Percentiles rank a stretch among this genome's conserved stretches.
These are phyloP conservation scores for Adineta ricciae DNA, from an alignment of 2,888 invertebrate genomes.

Conservation along the genomic window DNA sequence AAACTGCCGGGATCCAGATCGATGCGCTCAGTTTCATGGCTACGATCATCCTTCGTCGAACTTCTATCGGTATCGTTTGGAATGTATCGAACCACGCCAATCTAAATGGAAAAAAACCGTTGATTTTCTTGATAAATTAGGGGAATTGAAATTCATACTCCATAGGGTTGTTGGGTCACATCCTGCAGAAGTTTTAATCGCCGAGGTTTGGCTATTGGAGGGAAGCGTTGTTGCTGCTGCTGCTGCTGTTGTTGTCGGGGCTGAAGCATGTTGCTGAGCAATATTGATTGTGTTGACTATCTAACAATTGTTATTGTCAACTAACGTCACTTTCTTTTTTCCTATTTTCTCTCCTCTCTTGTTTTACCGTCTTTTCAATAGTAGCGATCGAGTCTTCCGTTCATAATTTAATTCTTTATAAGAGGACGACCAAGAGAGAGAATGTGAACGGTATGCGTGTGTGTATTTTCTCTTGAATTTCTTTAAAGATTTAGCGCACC, in stretches of 20 bases:
- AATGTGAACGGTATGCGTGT: not conserved
- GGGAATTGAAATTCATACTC: not conserved
- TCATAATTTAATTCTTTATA: not conserved
- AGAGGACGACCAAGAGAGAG: not conserved
- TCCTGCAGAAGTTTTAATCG: not conserved
- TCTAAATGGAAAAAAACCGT: not conserved
- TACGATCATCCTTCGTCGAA: not conserved
- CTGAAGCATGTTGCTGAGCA: not conserved
- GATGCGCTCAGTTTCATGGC: not conserved
- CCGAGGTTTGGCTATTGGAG: not conserved
- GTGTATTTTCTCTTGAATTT: not conserved
- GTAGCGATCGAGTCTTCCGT: not conserved
- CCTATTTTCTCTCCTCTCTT: not conserved
- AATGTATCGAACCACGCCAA: not conserved
- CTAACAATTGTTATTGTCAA: not conserved
- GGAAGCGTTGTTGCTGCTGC: not conserved
- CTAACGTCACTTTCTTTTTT: not conserved
- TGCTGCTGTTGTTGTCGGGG: not conserved
- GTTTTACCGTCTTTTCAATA: not conserved
- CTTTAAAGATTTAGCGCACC: not conserved
- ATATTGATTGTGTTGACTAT: not conserved
- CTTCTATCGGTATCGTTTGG: not conserved
- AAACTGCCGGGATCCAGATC: not conserved
- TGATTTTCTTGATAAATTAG: not conserved
- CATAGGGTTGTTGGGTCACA: not conserved